These are phyloP conservation scores for Clarias macrocephalus DNA, from an alignment of 2,113 vertebrate species.

Conservation along the genomic window DNA sequence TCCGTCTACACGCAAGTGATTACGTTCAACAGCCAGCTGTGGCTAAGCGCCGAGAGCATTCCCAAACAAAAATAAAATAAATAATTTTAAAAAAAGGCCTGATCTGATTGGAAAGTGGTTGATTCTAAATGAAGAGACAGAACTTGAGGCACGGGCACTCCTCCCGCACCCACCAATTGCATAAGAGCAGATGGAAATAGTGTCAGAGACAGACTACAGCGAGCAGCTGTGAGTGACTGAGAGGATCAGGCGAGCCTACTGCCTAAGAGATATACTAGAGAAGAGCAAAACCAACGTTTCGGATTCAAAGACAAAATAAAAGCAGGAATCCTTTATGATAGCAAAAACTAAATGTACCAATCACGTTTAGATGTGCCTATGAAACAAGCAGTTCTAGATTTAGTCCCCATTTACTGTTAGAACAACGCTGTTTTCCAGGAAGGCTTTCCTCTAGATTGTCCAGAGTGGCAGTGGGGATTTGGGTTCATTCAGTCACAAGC, in stretches of 20 bases:
- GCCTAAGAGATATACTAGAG: conserved; percentile 9
- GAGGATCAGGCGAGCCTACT: conserved; percentile 16
- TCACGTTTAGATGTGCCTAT: background rate
- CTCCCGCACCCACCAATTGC: conserved; percentile 44
- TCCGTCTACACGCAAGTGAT: background rate
- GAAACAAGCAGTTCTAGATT: background rate
- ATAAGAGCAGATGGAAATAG: conserved; percentile 49
- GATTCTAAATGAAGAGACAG: conserved; percentile 40
- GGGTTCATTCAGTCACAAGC: background rate
- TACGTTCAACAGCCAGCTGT: background rate
- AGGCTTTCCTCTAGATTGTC: background rate
- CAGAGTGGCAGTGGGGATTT: background rate
- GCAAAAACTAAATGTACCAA: background rate
- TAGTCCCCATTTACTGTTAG: background rate
- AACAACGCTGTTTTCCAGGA: background rate
- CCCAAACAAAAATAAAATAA: background rate
- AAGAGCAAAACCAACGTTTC: background rate
- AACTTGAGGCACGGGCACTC: conserved; percentile 18
- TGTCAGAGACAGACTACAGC: conserved; percentile 25
- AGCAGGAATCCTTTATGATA: background rate
- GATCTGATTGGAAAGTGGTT: conserved; percentile 23
- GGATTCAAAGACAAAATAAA: background rate
- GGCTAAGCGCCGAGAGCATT: background rate
- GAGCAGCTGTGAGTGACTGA: background rate
- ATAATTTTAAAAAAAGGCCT: background rate